Evolutionary conservation across 2,797 vertebrate species (phyloP), one percentile per base, ranked within the genome.

Genomic region (Tinamus major): DNA sequence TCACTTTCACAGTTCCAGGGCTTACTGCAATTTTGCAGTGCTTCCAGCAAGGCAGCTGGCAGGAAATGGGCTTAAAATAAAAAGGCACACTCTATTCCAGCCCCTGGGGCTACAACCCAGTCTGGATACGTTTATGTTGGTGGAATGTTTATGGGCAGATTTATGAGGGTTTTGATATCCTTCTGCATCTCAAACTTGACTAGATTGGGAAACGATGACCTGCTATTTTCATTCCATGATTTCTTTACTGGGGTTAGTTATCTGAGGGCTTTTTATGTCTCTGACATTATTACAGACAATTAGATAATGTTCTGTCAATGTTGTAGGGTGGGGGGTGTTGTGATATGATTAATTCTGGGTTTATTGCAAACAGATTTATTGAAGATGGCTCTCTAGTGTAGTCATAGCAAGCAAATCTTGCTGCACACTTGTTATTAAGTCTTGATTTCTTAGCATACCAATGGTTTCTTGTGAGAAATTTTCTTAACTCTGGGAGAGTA

Each of bases 241-340:
- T 83, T 78, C 37, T 62, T 85, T 85, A 42, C 13, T 23, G 39
- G 21, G 19, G 7, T 85, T 46, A 4, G 75, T 90, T 89, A 33
- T 74, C 74, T 76, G 87, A 58, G 49, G 58, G 27, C 13, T 74
- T 82, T 69, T 62, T 37, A 19, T 72, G 46, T 87, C 65, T 76
- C 74, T 86, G 83, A 42, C 39, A 65, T 67, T 67, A 87, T 55
- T 59, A 65, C 3, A 41, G 72, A 78, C 87, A 92, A 91, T 87
- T 78, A 78, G 56, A 82, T 48, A 71, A 80, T 29, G 9, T 48
- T 89, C 85, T 89, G 79, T 85, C 89, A 93, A 46, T 46, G 42
- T 31, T n/a, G 29, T 21, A 31, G 63, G 41, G 24, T 51, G 24
- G 24, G 49, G 24, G 24, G 49, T 51, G 24, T 24, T 51, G 26